phyloP scores from a whole-genome alignment of 2,797 vertebrate species.

The Hoplostethus atlanticus region DNA sequence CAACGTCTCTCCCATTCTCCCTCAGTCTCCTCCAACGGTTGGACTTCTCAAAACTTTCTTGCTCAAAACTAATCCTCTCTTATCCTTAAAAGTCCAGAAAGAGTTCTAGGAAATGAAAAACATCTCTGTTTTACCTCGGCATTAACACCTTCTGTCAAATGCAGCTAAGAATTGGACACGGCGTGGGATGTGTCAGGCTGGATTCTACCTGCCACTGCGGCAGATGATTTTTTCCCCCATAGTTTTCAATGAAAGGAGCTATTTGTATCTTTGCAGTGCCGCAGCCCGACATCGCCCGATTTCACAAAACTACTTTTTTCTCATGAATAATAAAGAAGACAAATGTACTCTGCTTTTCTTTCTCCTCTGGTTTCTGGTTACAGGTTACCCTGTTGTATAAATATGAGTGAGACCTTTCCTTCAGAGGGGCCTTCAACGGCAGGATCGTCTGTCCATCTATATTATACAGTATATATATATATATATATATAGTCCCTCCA shows the following conservation, averaged over 20 bases:
- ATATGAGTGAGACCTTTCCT: not conserved
- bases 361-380: constrained; percentile 27
- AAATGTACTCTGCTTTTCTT: constrained; percentile 29
- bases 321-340: constrained; percentile 48
- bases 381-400: constrained; percentile 26
- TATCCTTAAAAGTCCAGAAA: constrained; percentile 17
- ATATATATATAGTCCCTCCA: constrained; percentile 3
- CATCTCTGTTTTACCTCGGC: constrained; percentile 7
- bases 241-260: not conserved
- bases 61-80: constrained; percentile 11
- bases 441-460: constrained; percentile 10
- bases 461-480: not conserved
- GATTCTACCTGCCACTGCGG: no score
- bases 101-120: constrained; percentile 11
- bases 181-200: no score
- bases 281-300: not conserved
- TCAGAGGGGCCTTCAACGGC: constrained; percentile 33
- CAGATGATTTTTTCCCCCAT: not conserved
- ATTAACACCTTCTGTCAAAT: not conserved
- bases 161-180: not conserved
- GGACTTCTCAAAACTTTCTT: constrained; percentile 27
- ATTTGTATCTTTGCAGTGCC: constrained; percentile 4
- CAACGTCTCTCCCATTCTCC: not conserved
- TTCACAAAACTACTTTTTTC: constrained; percentile 27
- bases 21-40: not conserved